Conservation (phyloP, 2,888 invertebrate genomes). For the Drosophila anomalata region DNA sequence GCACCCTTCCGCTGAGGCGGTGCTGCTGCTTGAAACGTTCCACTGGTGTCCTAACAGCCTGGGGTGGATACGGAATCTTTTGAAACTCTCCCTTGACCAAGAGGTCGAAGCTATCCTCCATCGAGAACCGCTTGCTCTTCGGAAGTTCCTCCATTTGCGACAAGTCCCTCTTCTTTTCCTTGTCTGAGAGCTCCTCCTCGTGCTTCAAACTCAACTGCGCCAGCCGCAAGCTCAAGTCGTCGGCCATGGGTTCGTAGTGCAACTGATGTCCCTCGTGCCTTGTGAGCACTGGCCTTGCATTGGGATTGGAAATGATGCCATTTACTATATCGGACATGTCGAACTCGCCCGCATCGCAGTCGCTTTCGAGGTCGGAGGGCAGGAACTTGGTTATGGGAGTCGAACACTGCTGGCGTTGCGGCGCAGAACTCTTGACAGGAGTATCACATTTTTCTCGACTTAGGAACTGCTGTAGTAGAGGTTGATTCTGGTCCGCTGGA, state of each 20-base stretch:
- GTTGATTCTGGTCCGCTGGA: conserved; percentile 64
- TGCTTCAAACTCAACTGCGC: conserved; percentile 45
- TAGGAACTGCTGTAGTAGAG: conserved; percentile 82
- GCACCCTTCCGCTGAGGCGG: conserved; percentile 24
- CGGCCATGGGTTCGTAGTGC: conserved; percentile 67
- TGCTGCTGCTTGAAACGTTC: conserved; percentile 72
- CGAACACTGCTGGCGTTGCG: conserved; percentile 64
- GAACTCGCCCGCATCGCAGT: conserved; percentile 82
- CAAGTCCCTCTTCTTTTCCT: conserved; percentile 32
- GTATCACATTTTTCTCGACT: conserved; percentile 45
- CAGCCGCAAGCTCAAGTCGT: conserved; percentile 58
- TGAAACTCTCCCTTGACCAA: conserved; percentile 59
- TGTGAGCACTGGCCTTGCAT: conserved; percentile 49
- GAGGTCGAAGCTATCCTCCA: conserved; percentile 80
- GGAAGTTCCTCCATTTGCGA: conserved; percentile 40
- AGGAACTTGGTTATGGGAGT: conserved; percentile 77
- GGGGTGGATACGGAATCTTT: conserved; percentile 24
- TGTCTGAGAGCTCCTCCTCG: not conserved
- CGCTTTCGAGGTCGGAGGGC: conserved; percentile 80
- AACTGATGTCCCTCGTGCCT: conserved; percentile 73
- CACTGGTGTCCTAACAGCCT: conserved; percentile 57
- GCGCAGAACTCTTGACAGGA: conserved; percentile 37
- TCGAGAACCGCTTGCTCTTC: conserved; percentile 58
- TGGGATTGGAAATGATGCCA: conserved; percentile 82
- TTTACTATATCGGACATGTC: conserved; percentile 86